These are phyloP conservation scores for Plecotus auritus DNA, from an alignment of 2,113 vertebrate species.

Conservation along the genomic window DNA sequence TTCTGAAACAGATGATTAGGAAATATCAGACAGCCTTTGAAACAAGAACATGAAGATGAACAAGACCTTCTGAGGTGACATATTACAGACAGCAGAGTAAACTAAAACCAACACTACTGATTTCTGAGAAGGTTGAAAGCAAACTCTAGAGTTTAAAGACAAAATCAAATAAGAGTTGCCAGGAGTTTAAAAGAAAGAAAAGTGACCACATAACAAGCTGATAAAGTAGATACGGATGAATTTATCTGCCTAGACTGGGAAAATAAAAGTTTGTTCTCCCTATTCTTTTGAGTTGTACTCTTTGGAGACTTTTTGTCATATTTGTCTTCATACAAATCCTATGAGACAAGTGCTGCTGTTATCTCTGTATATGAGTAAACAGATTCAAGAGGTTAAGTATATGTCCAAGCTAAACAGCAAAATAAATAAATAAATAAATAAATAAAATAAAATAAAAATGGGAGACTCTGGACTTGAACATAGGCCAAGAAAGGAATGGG, in stretches of 20 bases:
- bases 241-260: neutral
- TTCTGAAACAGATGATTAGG: slow-evolving; percentile 45
- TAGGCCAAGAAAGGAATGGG: neutral
- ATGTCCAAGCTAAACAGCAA: neutral
- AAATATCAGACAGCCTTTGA: slow-evolving; percentile 55
- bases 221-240: too few relatives aligned
- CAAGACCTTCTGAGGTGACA: slow-evolving; percentile 20
- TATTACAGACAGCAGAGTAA: slow-evolving; percentile 22
- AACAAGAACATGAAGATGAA: slow-evolving; percentile 20
- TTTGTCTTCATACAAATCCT: neutral
- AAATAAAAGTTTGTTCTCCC: neutral
- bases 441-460: neutral
- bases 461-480: neutral
- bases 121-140: neutral
- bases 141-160: too few relatives aligned
- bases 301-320: neutral
- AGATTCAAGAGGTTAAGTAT: neutral
- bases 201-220: too few relatives aligned
- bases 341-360: neutral
- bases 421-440: too few relatives aligned
- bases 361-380: neutral
- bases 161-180: too few relatives aligned
- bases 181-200: too few relatives aligned
- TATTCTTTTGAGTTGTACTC: neutral
- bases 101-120: slow-evolving; percentile 17